phyloP scores from a whole-genome alignment of 2,113 vertebrate species.

The Varanus komodoensis region DNA sequence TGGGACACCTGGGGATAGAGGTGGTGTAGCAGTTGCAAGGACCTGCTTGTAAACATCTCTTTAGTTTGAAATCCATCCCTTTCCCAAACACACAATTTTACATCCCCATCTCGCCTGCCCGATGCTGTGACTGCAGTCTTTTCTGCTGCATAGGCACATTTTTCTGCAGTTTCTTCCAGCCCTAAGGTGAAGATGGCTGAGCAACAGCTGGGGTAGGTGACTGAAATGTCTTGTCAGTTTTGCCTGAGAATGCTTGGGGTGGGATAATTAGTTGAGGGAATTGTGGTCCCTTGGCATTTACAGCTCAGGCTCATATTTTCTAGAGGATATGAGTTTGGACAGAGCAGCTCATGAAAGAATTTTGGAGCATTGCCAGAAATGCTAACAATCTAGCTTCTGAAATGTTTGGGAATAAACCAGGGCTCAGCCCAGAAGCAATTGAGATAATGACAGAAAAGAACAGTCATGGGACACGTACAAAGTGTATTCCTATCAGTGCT shows the following conservation, averaged over 20 bases:
- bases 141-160: slow-evolving; percentile 81
- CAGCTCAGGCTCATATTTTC: not conserved
- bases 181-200: slow-evolving; percentile 5
- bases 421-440: not conserved
- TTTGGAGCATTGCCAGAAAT: not conserved
- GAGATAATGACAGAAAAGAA: not conserved
- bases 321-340: not conserved
- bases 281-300: not conserved
- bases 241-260: not conserved
- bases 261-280: not conserved
- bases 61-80: not conserved
- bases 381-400: not conserved
- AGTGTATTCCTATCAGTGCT: not conserved
- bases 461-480: not conserved
- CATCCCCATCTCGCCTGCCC: not conserved
- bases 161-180: slow-evolving; percentile 62
- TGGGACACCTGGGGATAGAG: not conserved
- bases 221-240: not conserved
- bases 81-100: not conserved
- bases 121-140: slow-evolving; percentile 55
- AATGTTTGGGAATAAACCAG: not conserved
- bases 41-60: too few species aligned
- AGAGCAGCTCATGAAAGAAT: not conserved
- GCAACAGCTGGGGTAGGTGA: slow-evolving; percentile 26
- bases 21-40: not conserved